Evolutionary conservation across 2,888 invertebrate genomes (phyloP), one percentile per base, ranked within the genome.

Genomic region (Plusia festucae): DNA sequence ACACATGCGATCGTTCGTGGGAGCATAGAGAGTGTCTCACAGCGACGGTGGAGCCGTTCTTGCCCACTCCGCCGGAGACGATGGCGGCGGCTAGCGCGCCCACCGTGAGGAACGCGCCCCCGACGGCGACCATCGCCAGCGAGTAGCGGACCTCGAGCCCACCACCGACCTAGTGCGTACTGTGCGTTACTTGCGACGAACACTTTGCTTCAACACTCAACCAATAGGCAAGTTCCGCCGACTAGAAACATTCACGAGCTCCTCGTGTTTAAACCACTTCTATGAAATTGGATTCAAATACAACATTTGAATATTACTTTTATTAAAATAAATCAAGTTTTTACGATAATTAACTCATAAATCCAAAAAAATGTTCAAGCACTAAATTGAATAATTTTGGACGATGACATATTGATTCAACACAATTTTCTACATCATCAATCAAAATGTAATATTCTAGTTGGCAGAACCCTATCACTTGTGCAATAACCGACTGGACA

Each of bases 31-130:
- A 73, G 74, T 73, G 74, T 85, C 98, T 98, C 97, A 99, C 99
- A 95, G 99, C 99, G 88, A 99, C 98, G 81, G 99, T 99, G 88
- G 99, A 99, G 95, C 99, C 99, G 96, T 99, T 99, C 96, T 99
- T 99, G 91, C 99, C 99, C 91, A 98, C 97, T 94, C 99, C 99
- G 92, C 99, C 98, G 89, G 96, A 96, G 92, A 97, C 96, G 95
- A 98, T 97, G 93, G 97, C 96, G 85, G 96, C 96, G 91, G 97
- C 96, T 91, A 97, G 96, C 91, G 96, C 95, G 92, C 96, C 96
- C 88, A 97, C 95, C 86, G 97, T 96, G 94, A 97, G 95, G 90
- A 96, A 91, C 85, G 97, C 96, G 94, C 97, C 97, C 87, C 96
- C 92, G 90, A 97, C 92, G 88, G 98, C 97, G 93, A 96, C 96